Evolutionary conservation across 2,113 vertebrate species (phyloP).

Genomic region (Bostrychus sinensis): DNA sequence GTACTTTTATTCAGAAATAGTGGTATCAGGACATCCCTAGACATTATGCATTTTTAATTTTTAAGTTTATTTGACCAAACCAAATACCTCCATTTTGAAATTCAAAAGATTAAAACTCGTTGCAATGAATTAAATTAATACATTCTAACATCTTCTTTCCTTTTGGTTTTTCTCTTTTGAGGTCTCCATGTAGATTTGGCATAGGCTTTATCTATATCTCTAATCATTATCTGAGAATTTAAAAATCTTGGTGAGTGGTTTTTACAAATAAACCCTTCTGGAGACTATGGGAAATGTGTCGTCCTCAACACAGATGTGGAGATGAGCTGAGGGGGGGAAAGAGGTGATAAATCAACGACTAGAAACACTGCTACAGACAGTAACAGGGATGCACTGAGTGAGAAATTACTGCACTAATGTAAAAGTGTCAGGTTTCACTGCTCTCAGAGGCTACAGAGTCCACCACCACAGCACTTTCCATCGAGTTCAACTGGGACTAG

Average conservation of each 20-base stretch:
- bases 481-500: background rate
- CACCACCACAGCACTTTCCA: background rate
- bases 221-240: background rate
- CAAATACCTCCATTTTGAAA: background rate
- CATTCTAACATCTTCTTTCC: too few species aligned
- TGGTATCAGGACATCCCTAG: background rate
- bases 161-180: too few species aligned
- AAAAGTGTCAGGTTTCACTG: background rate
- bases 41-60: background rate
- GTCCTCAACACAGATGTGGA: background rate
- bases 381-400: constrained; percentile 6
- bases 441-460: background rate
- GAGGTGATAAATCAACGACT: background rate
- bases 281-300: background rate
- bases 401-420: background rate
- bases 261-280: constrained; percentile 6
- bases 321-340: background rate
- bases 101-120: too few species aligned
- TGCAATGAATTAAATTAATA: too few species aligned
- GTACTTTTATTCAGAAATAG: too few species aligned
- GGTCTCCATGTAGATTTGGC: too few species aligned
- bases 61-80: background rate
- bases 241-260: background rate
- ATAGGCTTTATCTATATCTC: background rate
- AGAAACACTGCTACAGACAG: background rate